phyloP scores from a whole-genome alignment of 2,113 vertebrate species.

The Gnathonemus longibarbis region DNA sequence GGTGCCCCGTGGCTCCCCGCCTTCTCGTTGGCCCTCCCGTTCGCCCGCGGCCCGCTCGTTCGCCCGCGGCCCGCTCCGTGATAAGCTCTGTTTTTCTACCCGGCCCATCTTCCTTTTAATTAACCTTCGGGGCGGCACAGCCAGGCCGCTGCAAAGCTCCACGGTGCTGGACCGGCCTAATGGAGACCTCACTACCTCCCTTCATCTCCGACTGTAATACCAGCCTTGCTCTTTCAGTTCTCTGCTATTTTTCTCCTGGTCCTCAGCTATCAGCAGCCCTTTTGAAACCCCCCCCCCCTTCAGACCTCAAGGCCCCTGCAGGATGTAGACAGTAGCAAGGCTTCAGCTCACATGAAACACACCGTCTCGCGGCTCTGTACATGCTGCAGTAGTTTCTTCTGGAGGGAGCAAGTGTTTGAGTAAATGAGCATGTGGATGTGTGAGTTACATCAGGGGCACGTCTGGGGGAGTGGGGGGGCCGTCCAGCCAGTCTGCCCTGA shows the following conservation, averaged over 20 bases:
- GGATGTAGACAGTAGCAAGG: neutral
- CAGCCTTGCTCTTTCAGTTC: no score
- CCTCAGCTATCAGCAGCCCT: constrained; percentile 4
- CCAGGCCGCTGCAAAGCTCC: neutral
- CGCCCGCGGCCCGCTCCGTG: constrained; percentile 15
- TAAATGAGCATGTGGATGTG: neutral
- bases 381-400: neutral
- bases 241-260: constrained; percentile 16
- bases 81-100: constrained; percentile 19
- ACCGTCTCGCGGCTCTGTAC: neutral
- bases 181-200: constrained; percentile 37
- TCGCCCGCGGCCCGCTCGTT: constrained; percentile 4
- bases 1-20: neutral
- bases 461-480: neutral
- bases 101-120: constrained; percentile 33
- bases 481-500: neutral
- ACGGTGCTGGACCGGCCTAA: constrained; percentile 25
- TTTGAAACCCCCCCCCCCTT: neutral
- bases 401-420: neutral
- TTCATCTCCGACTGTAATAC: neutral
- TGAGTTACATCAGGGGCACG: neutral
- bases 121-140: constrained; percentile 42
- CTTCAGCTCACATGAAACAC: neutral
- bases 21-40: neutral
- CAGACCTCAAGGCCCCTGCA: constrained; percentile 2